Base-by-base conservation (phyloP, 2,797 vertebrate species). In the Paramormyrops hopkinsi region DNA sequence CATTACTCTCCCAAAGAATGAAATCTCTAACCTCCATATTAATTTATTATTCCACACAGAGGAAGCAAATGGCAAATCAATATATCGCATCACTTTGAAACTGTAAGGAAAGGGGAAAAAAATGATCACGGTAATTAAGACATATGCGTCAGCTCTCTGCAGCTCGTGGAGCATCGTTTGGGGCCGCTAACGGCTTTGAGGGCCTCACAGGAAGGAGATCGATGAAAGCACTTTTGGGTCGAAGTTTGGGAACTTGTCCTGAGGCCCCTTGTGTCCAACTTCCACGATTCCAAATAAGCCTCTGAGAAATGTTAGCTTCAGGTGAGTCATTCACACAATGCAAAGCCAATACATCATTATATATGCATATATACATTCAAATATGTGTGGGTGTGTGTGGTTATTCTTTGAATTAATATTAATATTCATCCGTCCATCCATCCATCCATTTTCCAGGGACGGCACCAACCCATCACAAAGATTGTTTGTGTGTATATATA, bases 31-130 rank as follows among this genome's bases (percentile, higher is more conserved):
- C 89, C 89, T 93, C 90, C 87, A 89, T 90, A 91, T 93, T 93
- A 90, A 91, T 94, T 94, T 93, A 93, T 94, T 95, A 94, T 95
- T 95, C 94, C 92, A 91, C 94, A 91, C 94, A 91, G 92, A 92
- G 90, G 91, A 94, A 94, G 93, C 94, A 88, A 93, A 93, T 90
- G 88, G 90, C 91, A 89, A 94, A 95, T 95, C 95, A 95, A 95
- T 94, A 94, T 69, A 92, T 93, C 92, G 93, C 91, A 89, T 91
- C 86, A 87, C 88, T 92, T 91, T 90, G 90, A 91, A 91, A 89
- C 33, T 89, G n/a, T 62, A n/a, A 54, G 87, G 82, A 82, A 50
- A 41, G 69, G 33, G 33, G 25, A 4, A 41, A 7, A 41, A 90
- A 53, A 41, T 73, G 69, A 79, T 86, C 22, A 82, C 6, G 50